Evolutionary conservation across 2,113 vertebrate species (phyloP), one percentile per base, ranked within the genome.

Genomic region (Rhagologus leucostigma): DNA sequence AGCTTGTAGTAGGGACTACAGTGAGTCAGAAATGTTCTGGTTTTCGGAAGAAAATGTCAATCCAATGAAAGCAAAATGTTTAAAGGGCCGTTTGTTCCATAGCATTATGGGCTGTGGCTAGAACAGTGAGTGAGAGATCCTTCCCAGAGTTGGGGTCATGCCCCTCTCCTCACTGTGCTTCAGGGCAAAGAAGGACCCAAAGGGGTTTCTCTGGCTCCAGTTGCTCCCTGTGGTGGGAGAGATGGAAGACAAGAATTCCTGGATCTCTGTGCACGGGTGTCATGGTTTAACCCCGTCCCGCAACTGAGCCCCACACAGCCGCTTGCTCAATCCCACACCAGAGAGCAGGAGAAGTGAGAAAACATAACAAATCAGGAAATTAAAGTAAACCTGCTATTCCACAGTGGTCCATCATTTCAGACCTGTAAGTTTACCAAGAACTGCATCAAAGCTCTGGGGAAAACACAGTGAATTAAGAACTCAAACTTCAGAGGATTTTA

Each of bases 391-490:
- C 59, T 47, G 71, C 16, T 47, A 0, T 53, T 70, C 52, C 68
- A 42, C 41, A 81, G 19, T 35, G 16, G 42, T 22, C 68, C 46
- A n/a, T 52, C 65, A 69, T 59, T 69, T 69, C 30, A 4, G 12
- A 41, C n/a, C 41, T 75, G 42, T 18, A 57, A 78, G 16, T 69
- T 30, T 15, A 46, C 29, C 44, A 68, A 47, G 33, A 93, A 24
- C 57, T 88, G 26, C 41, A 60, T 6, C 71, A 95, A 79, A 78
- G 29, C 81, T 78, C 17, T 77, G 80, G 13, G 16, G 74, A 35
- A 93, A 82, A 57, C 20, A 29, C 79, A 90, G 33, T 19, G 20
- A 95, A 73, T 73, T 81, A 63, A 84, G 41, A 81, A 63, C 30
- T 92, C 37, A 33, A 19, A 55, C 39, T 70, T 44, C 65, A 76